Base-by-base conservation (phyloP, 1,140 invertebrate genomes). In the Geopemphigus sp. region DNA sequence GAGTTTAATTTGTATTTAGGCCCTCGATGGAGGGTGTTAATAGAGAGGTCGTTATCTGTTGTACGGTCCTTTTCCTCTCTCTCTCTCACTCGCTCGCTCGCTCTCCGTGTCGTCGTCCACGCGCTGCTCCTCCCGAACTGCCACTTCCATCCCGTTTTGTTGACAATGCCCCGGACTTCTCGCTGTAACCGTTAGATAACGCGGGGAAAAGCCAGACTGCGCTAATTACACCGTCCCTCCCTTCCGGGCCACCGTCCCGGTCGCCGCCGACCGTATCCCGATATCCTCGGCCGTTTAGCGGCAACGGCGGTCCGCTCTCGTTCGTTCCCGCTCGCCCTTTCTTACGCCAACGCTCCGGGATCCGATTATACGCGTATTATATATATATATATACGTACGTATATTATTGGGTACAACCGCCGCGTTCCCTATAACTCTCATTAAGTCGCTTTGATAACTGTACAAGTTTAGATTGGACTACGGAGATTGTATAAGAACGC, bases 21-120 rank as follows among this genome's bases (percentile, higher is more conserved):
- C 57, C 57, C 74, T 78, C 74, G 74, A 78, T 59, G 74, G 74
- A 78, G 74, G 74, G 74, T 78, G 74, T 78, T 78, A 78, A 78
- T 78, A 78, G 74, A 78, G 74, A 78, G 74, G 74, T 78, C 74
- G 74, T 78, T 78, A 78, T 78, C 74, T 78, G 74, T 78, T 78
- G 74, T 78, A 78, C 45, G 74, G 57, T 78, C 74, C 74, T 63
- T 78, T 57, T 32, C 70, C 70, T 50, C 66, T 50, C n/a, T 22
- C 63, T 29, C n/a, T n/a, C n/a, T n/a, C n/a, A n/a, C n/a, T n/a
- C n/a, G n/a, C n/a, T n/a, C n/a, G n/a, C n/a, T n/a, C n/a, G n/a
- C n/a, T 64, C n/a, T 19, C 29, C 29, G 61, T 39, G 61, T 64
- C 29, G 26, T 39, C 29, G 11, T 17, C 29, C 61, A 5, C 68